Base-by-base conservation (phyloP, 2,113 vertebrate species). In the Raja brachyura region DNA sequence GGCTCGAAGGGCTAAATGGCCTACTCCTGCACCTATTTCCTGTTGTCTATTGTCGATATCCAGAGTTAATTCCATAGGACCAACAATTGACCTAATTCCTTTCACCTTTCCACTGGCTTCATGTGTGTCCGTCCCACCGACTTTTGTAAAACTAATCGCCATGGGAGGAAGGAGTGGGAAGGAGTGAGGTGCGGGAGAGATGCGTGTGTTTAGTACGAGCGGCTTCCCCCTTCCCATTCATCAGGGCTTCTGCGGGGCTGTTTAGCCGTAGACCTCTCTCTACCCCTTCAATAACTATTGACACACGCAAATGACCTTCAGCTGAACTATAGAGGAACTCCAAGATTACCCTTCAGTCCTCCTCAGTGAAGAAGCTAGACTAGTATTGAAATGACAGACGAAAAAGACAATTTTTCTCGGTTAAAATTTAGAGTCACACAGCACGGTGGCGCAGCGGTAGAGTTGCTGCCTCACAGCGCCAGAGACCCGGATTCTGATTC, bases 211-310 rank as follows among this genome's bases (percentile, higher is more conserved):
- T 59, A 75, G 33, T 5, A 31, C 85, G 88, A 74, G 6, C 59
- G 25, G 25, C 56, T 93, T 76, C 86, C 93, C 93, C 86, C 39
- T 59, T 22, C 74, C 63, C 93, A 93, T 88, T 86, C 93, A 93
- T 93, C 93, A 93, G 16, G 66, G 68, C 94, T 56, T 94, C 86
- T 94, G 93, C 93, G 88, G 93, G 70, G 70, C 94, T 88, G 59
- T 63, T 88, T n/a, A 66, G n/a, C 59, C 18, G 20, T 81, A 74
- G 93, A 93, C 90, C 78, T 94, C 94, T 95, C 94, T 95, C 93
- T 93, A 94, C 68, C 94, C 83, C 75, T 94, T 93, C 93, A 93
- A 90, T 93, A 63, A 76, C 94, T 93, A 93, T 94, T 93, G 93
- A 85, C 68, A 94, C 33, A 86, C 85, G 93, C 66, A 76, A 93